These are phyloP conservation scores for Polia nebulosa DNA, from an alignment of 2,888 invertebrate species.

Conservation along the genomic window DNA sequence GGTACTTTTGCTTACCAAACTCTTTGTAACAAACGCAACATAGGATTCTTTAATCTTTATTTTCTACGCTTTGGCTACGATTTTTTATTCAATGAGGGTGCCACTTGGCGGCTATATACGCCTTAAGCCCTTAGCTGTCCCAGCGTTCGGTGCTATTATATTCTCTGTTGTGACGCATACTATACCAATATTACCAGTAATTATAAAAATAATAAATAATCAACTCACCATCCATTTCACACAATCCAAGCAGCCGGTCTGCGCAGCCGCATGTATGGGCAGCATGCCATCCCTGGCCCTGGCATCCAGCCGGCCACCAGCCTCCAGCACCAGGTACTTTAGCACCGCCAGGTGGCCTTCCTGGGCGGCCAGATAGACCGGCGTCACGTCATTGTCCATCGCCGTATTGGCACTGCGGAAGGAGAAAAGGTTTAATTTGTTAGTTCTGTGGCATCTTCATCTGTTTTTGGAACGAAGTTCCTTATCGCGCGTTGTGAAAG, in stretches of 20 bases:
- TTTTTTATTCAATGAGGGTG: too few relatives aligned
- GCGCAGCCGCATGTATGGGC: constrained; percentile 97
- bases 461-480: too few relatives aligned
- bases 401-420: constrained; percentile 95
- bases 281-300: constrained; percentile 97
- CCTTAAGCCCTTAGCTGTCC: too few relatives aligned
- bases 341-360: constrained; percentile 97
- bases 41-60: too few relatives aligned
- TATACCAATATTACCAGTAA: too few relatives aligned
- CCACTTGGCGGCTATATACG: too few relatives aligned
- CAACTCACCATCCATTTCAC: constrained; percentile 96
- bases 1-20: too few relatives aligned
- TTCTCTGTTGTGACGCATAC: too few relatives aligned
- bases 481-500: too few relatives aligned
- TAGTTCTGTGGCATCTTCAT: neutral
- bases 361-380: constrained; percentile 97
- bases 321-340: constrained; percentile 95
- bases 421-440: constrained; percentile 21
- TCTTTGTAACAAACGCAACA: too few relatives aligned
- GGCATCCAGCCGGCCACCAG: constrained; percentile 95
- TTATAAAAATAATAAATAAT: neutral
- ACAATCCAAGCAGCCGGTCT: constrained; percentile 96
- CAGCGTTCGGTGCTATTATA: too few relatives aligned
- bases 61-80: too few relatives aligned
- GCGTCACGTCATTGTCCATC: constrained; percentile 98